Conservation (phyloP, 1,140 invertebrate species). For the Brachionus sp. region DNA sequence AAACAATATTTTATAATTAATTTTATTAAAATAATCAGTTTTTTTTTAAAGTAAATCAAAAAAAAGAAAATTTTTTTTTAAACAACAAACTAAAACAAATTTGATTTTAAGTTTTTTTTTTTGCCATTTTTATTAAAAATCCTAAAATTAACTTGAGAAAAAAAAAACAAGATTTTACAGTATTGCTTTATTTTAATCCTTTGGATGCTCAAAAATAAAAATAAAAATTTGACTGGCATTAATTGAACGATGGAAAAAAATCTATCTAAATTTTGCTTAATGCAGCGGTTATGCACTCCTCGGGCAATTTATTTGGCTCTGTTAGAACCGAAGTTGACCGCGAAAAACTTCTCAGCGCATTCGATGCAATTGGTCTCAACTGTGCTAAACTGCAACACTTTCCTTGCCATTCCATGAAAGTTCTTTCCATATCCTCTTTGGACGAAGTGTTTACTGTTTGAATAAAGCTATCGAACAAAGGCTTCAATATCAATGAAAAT, state of each 20-base stretch:
- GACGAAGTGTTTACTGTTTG: slow-evolving; percentile 82
- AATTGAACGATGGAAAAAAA: neutral
- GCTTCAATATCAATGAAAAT: slow-evolving; percentile 76
- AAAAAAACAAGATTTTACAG: neutral
- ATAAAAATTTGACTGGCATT: slow-evolving; percentile 10
- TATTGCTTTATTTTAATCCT: neutral
- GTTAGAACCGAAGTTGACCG: slow-evolving; percentile 87
- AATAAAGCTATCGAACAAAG: slow-evolving; percentile 81
- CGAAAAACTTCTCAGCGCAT: slow-evolving; percentile 81
- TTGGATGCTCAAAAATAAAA: slow-evolving; percentile 7
- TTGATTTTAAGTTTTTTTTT: neutral
- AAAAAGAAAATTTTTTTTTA: neutral
- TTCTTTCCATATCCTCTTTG: slow-evolving; percentile 83
- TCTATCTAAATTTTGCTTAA: slow-evolving; percentile 14
- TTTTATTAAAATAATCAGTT: neutral
- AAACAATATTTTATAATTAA: neutral
- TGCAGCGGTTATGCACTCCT: slow-evolving; percentile 67
- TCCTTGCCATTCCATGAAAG: slow-evolving; percentile 86
- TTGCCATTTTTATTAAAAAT: neutral
- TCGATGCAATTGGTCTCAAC: slow-evolving; percentile 84
- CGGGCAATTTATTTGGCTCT: slow-evolving; percentile 77
- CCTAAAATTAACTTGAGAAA: neutral
- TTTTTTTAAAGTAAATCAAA: neutral
- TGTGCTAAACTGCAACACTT: slow-evolving; percentile 88
- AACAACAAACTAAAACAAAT: neutral